phyloP scores from a whole-genome alignment of 2,113 vertebrate species.

The Takifugu bimaculatus region DNA sequence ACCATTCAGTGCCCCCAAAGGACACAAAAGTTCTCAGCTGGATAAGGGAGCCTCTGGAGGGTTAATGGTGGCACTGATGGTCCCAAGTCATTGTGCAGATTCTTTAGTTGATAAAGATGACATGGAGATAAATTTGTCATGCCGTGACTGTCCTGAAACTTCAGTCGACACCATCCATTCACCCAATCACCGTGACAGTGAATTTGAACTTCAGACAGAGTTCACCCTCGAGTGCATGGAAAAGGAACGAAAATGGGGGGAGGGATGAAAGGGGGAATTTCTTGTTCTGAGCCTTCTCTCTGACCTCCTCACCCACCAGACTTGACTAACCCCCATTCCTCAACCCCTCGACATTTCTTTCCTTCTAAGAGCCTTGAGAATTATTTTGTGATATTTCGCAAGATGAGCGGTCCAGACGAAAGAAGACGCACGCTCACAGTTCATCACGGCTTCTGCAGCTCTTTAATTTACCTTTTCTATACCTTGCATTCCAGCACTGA shows the following conservation, averaged over 20 bases:
- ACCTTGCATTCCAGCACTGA: constrained; percentile 41
- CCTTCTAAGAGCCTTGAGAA: neutral
- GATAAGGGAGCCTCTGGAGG: no score
- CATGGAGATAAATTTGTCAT: no score
- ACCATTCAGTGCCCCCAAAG: no score
- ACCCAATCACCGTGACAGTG: constrained; percentile 50
- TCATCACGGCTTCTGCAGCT: constrained; percentile 19
- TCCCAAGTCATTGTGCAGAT: no score
- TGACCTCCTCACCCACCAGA: constrained; percentile 48
- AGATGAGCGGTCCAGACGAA: neutral
- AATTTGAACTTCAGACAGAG: constrained; percentile 59
- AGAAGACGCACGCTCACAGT: neutral
- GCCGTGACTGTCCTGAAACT: no score
- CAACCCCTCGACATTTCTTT: constrained; percentile 1
- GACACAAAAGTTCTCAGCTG: no score
- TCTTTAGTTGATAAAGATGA: no score
- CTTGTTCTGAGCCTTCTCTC: constrained; percentile 26
- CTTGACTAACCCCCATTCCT: constrained; percentile 6
- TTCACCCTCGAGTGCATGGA: constrained; percentile 18
- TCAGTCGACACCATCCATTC: constrained; percentile 15
- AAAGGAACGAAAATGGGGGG: constrained; percentile 25
- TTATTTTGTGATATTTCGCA: neutral
- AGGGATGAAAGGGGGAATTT: constrained; percentile 13
- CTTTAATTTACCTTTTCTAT: constrained; percentile 40
- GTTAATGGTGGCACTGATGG: no score